Conservation (phyloP, 2,888 invertebrate genomes). For the Exephanes ischioxanthus region DNA sequence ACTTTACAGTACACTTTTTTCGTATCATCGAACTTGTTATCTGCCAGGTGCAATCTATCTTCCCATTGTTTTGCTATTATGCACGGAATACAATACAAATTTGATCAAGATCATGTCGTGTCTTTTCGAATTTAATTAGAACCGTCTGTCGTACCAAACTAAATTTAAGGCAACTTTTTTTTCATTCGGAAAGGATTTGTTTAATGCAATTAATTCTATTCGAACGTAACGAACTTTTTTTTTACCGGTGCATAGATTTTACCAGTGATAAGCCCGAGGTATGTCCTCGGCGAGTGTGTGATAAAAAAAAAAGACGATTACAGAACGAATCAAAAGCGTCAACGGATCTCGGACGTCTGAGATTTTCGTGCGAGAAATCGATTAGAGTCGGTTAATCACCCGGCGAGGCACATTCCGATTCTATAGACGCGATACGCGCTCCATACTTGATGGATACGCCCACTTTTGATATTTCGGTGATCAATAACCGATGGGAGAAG, state of each 20-base stretch:
- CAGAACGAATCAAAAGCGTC: constrained; percentile 8
- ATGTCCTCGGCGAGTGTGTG: neutral
- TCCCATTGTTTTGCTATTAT: neutral
- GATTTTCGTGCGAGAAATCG: constrained; percentile 61
- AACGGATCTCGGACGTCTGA: constrained; percentile 28
- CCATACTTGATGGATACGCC: constrained; percentile 81
- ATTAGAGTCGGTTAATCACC: constrained; percentile 64
- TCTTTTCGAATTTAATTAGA: neutral
- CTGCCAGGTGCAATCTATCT: constrained; percentile 16
- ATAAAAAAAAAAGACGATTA: neutral
- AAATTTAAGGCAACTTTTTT: neutral
- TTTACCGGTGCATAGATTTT: neutral
- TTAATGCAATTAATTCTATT: neutral
- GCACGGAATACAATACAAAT: neutral
- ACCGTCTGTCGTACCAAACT: neutral
- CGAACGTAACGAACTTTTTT: neutral
- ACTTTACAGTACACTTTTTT: neutral
- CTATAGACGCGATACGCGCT: constrained; percentile 59
- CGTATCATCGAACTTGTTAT: neutral
- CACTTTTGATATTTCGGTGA: constrained; percentile 82
- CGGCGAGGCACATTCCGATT: constrained; percentile 65
- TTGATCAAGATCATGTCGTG: neutral
- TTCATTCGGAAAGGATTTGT: neutral
- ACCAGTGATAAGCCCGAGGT: neutral
- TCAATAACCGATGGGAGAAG: constrained; percentile 77